These are phyloP conservation scores for Hemiscyllium ocellatum DNA, from an alignment of 2,113 vertebrate genomes.

Conservation along the genomic window DNA sequence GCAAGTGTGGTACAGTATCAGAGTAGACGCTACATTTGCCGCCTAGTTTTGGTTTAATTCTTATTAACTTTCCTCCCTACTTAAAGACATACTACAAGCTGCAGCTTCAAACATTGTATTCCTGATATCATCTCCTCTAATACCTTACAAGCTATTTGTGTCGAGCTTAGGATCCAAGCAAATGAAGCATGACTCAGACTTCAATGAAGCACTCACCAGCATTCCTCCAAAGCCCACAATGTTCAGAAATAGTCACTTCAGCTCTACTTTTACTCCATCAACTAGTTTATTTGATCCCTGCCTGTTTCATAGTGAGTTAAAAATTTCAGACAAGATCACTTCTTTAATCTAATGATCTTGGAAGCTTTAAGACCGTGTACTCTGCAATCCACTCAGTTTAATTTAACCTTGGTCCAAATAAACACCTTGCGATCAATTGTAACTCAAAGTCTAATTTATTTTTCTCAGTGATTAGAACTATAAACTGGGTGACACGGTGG, in stretches of 20 bases:
- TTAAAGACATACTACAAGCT: neutral
- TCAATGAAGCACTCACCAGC: neutral
- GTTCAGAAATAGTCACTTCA: neutral
- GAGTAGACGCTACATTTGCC: neutral
- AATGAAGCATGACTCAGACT: neutral
- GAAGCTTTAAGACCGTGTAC: neutral
- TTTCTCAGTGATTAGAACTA: conserved; percentile 14
- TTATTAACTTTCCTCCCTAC: neutral
- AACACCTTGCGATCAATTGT: neutral
- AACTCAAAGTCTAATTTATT: neutral
- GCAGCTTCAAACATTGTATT: neutral
- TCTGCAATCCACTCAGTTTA: neutral
- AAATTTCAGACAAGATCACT: neutral
- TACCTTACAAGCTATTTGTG: neutral
- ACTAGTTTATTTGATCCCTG: neutral
- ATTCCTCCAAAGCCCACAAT: neutral
- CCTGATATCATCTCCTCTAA: neutral
- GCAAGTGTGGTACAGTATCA: neutral
- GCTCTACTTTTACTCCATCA: neutral
- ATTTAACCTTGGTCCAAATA: neutral
- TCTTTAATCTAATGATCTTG: neutral
- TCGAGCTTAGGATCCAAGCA: neutral
- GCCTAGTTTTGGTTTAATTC: neutral
- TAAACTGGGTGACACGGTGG: neutral
- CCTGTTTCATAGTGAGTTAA: neutral